A percentile compares a stretch with the other conserved stretches of the same genome.
Evolutionary conservation across 2,113 vertebrate species (phyloP).

Genomic region (Dendrocopos noguchii): DNA sequence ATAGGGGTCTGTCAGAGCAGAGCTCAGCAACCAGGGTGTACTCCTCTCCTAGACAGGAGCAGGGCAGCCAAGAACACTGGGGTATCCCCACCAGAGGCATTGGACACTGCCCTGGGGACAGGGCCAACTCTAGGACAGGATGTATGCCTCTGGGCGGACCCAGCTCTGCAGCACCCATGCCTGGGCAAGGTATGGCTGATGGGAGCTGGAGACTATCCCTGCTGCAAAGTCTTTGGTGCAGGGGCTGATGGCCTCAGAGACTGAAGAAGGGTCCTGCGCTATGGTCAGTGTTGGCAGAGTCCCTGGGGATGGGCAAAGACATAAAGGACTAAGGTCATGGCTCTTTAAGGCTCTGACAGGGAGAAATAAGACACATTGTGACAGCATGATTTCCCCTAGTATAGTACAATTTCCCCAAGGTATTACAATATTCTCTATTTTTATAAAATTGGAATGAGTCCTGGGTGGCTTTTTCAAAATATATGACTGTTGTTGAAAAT

Average conservation of each 20-base stretch:
- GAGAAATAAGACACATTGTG: not conserved
- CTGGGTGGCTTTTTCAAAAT: not conserved
- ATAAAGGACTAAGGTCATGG: not conserved
- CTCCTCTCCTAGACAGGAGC: not conserved
- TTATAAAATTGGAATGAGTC: not conserved
- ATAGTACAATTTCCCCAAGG: not conserved
- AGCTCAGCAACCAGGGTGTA: accelerated
- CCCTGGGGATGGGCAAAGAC: not conserved
- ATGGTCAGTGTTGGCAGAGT: not conserved
- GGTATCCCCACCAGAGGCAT: accelerated
- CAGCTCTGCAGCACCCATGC: not conserved
- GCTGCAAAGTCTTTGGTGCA: accelerated
- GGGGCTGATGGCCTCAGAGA: accelerated
- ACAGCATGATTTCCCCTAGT: not conserved
- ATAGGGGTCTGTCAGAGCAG: not conserved
- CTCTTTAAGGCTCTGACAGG: not conserved
- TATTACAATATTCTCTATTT: not conserved
- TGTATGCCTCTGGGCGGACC: accelerated
- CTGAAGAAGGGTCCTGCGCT: not conserved
- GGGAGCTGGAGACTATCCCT: accelerated
- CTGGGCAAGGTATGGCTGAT: not conserved
- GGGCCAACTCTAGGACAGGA: accelerated
- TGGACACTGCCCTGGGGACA: accelerated
- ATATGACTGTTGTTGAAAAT: not conserved
- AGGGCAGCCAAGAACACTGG: accelerated